Evolutionary conservation across 1,140 invertebrate species (phyloP).

Genomic region (Paramacrobiotus metropolitanus): DNA sequence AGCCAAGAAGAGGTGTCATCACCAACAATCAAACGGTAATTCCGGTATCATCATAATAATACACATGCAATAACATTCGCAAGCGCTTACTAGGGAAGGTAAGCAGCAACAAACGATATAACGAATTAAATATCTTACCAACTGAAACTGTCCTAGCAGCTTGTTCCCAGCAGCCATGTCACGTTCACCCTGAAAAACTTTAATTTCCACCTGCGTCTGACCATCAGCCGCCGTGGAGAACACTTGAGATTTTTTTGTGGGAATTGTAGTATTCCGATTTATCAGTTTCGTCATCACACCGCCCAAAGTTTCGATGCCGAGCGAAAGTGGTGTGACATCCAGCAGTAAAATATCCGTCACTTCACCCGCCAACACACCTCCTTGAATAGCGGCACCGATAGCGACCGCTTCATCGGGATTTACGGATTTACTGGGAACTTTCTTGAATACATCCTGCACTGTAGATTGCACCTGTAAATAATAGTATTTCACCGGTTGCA

Average conservation of each 20-base stretch:
- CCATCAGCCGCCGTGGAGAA: slow-evolving; percentile 88
- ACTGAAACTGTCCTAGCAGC: slow-evolving; percentile 67
- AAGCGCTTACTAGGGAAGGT: no score
- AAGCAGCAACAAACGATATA: no score
- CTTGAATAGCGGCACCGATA: slow-evolving; percentile 86
- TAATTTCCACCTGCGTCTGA: slow-evolving; percentile 82
- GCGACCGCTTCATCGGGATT: slow-evolving; percentile 97
- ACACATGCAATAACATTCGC: no score
- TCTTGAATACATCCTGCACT: slow-evolving; percentile 87
- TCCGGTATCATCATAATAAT: no score
- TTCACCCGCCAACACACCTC: slow-evolving; percentile 80
- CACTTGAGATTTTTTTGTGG: slow-evolving; percentile 87
- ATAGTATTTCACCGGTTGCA: background rate
- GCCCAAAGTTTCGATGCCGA: slow-evolving; percentile 78
- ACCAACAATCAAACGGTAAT: no score
- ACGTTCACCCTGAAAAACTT: slow-evolving; percentile 82
- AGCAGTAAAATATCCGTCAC: slow-evolving; percentile 88
- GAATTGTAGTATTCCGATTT: slow-evolving; percentile 82
- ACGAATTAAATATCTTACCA: no score
- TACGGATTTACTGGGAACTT: slow-evolving; percentile 63
- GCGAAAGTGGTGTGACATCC: slow-evolving; percentile 84
- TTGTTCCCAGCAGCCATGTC: slow-evolving; percentile 92
- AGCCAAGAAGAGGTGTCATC: no score
- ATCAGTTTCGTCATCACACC: slow-evolving; percentile 90
- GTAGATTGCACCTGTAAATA: slow-evolving; percentile 48